Evolutionary conservation across 2,888 invertebrate genomes (phyloP).

Genomic region (Drosophila monieri): DNA sequence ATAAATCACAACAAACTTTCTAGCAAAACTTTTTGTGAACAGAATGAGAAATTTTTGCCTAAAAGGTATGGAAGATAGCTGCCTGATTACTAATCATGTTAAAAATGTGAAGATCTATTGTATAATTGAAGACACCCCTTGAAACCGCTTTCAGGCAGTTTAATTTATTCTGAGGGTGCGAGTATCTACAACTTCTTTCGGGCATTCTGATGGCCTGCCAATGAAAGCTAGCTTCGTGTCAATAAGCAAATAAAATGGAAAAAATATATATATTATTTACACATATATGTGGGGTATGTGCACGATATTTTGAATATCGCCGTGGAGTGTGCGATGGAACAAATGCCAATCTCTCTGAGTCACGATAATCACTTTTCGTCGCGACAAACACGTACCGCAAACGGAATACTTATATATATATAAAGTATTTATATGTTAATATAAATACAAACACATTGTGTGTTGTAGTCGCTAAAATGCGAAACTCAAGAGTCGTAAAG

Average conservation of each 20-base stretch:
- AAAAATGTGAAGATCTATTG: not conserved
- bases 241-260: constrained; percentile 33
- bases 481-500: constrained; percentile 28
- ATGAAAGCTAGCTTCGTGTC: constrained; percentile 38
- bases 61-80: not conserved
- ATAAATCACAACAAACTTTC: constrained; percentile 4
- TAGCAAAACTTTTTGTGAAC: not conserved
- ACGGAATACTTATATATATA: constrained; percentile 21
- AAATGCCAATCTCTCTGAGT: constrained; percentile 78
- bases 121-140: not conserved
- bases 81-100: not conserved
- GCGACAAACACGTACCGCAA: constrained; percentile 69
- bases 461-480: constrained; percentile 34
- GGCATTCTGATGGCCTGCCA: constrained; percentile 26
- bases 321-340: constrained; percentile 55
- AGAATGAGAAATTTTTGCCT: not conserved
- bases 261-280: constrained; percentile 30
- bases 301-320: constrained; percentile 41
- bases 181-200: constrained; percentile 7
- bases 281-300: constrained; percentile 47
- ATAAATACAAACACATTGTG: constrained; percentile 53
- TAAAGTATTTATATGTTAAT: constrained; percentile 45
- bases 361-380: constrained; percentile 72
- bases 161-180: constrained; percentile 4
- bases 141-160: not conserved